Base-by-base conservation (phyloP, 2,797 vertebrate species). In the Xenentodon cancila region DNA sequence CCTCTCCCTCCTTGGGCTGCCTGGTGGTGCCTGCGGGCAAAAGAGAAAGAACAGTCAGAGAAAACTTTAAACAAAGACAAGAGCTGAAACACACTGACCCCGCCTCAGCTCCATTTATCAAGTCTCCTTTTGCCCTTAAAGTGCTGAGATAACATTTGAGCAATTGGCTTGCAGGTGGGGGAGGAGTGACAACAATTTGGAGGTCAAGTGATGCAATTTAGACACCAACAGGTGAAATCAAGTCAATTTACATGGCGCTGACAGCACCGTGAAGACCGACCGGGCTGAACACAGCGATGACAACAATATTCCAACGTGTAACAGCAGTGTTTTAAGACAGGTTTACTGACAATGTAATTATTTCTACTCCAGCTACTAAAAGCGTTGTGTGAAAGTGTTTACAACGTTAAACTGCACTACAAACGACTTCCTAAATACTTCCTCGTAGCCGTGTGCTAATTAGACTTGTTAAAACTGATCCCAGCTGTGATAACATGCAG, bases 1-100 rank as follows among this genome's bases (percentile, higher is more conserved):
- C 98, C 86, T 99, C 98, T 32, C 97, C 98, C 92, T 99, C 97
- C 93, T 96, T 98, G 93, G 98, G 98, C 90, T 95, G 96, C 92
- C 98, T 94, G 92, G 97, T 99, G 56, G 97, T 99, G 92, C 97
- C 98, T 99, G 74, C 54, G 77, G 77, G 25, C 5, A 72, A 81
- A 85, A 66, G 84, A 82, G 68, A 2, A 34, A 59, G 65, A 19
- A 46, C 58, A 30, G 66, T 84, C 60, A 79, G 71, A 71, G 25
- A 25, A 34, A 34, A 34, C 32, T 34, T 34, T 34, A 34, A 34
- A 34, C 7, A 7, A 34, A 11, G 7, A 11, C 32, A 34, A 34
- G 7, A 5, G 25, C 25, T 25, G 25, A 11, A 61, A 80, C 46
- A 57, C 17, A 30, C 58, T 42, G 62, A 71, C 64, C 73, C 70